Evolutionary conservation across 37 sponge, comb jelly and placozoan species (phyloP), one percentile per base, ranked within the genome.

Genomic region (Ianthella basta): DNA sequence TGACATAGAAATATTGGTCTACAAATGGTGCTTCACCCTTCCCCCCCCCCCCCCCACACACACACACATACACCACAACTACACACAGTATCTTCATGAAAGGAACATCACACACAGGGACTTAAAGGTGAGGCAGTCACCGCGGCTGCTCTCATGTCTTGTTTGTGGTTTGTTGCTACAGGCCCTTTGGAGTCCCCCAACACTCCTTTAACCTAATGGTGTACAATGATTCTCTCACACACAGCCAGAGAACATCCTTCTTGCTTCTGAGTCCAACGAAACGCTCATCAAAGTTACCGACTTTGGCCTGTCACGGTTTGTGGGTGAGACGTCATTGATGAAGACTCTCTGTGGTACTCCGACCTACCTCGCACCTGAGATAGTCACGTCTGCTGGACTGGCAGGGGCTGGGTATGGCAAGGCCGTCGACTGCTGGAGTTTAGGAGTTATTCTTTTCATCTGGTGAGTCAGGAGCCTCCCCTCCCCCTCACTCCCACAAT

Each of bases 261-360:
- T 97, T 1, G 65, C 85, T 23, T 72, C 87, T 21, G 91, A 94
- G 24, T 56, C 36, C 6, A 70, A 81, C 5, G 92, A 95, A 44
- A 89, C 97, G 0, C 63, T 93, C 21, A 85, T 96, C 37, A 96
- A 96, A 69, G 94, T 97, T 19, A 97, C 97, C 30, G 97, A 97
- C 82, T 97, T 97, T 88, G 97, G 97, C 0, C 84, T 97, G 29
- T 92, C 96, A 0, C 83, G 87, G 80, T 86, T 94, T 79, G 97
- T 97, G 4, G 97, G 97, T 34, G 97, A 97, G 83, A 72, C 87
- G 10, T 94, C 96, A 44, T 79, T 97, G 64, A 97, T 97, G 97
- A 90, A 92, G 89, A 94, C 97, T 0, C 91, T 94, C 64, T 94
- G 95, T 92, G 97, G 97, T 1, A 97, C 97, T 8, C 97, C 97